Conservation (phyloP, 2,113 vertebrate species). For the Suricata suricatta region DNA sequence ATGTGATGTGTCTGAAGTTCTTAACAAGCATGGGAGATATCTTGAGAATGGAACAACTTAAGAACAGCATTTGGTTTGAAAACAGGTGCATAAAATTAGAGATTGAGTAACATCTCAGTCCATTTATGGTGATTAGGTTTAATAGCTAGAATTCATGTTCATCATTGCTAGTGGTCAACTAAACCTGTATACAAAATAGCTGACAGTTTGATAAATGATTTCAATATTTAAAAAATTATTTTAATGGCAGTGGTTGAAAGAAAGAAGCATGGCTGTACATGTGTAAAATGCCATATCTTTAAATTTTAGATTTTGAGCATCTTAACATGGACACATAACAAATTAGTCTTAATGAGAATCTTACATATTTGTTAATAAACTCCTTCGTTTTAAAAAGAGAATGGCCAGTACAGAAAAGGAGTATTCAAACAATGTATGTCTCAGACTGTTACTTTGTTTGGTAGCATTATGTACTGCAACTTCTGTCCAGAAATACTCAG, state of each 20-base stretch:
- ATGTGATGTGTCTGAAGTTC: slow-evolving; percentile 77
- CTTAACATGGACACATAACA: neutral
- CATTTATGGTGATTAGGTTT: neutral
- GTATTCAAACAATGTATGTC: slow-evolving; percentile 6
- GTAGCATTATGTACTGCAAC: neutral
- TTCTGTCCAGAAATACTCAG: slow-evolving; percentile 22
- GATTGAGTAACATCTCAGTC: slow-evolving; percentile 48
- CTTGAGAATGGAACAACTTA: slow-evolving; percentile 70
- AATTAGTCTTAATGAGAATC: slow-evolving; percentile 25
- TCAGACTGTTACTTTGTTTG: slow-evolving; percentile 2
- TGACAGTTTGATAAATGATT: slow-evolving; percentile 16
- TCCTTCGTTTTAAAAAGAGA: slow-evolving; percentile 61
- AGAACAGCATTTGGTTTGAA: slow-evolving; percentile 63
- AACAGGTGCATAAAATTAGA: slow-evolving; percentile 63
- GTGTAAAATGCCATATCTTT: slow-evolving; percentile 13
- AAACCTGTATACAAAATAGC: slow-evolving; percentile 5
- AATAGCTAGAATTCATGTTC: slow-evolving; percentile 18
- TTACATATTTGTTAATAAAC: slow-evolving; percentile 30
- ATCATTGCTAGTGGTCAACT: slow-evolving; percentile 24
- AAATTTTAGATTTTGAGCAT: neutral
- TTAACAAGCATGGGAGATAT: slow-evolving; percentile 48
- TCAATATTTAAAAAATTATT: slow-evolving; percentile 26
- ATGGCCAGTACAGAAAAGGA: slow-evolving; percentile 62
- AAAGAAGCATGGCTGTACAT: slow-evolving; percentile 6
- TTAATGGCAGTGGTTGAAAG: slow-evolving; percentile 39